Evolutionary conservation across 37 sponge, comb jelly and placozoan species (phyloP).

Genomic region (Crambe crambe): DNA sequence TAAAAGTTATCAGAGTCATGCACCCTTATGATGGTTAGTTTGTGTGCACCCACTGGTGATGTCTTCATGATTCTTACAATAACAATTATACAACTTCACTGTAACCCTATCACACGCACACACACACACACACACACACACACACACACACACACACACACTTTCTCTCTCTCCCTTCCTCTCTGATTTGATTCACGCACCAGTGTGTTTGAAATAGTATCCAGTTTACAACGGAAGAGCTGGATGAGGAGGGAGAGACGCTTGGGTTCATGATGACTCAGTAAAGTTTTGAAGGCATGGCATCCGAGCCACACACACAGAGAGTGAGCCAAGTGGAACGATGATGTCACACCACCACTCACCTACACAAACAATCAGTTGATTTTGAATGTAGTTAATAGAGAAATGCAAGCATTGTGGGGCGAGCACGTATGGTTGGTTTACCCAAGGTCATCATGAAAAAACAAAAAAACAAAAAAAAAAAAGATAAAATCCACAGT

Average conservation of each 20-base stretch:
- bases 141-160: not conserved
- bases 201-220: conserved; percentile 22
- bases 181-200: not conserved
- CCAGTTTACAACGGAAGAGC: conserved; percentile 10
- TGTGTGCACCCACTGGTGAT: not conserved
- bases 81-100: too few species aligned
- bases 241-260: not conserved
- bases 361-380: too few species aligned
- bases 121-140: not conserved
- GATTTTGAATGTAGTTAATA: too few species aligned
- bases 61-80: too few species aligned
- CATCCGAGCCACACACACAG: conserved; percentile 30
- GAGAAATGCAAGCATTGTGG: too few species aligned
- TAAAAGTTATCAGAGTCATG: too few species aligned
- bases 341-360: too few species aligned
- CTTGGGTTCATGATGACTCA: conserved; percentile 15
- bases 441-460: too few species aligned
- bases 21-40: not conserved
- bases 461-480: too few species aligned
- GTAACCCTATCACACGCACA: too few species aligned
- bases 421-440: too few species aligned
- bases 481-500: too few species aligned
- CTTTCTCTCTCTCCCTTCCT: not conserved
- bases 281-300: conserved; percentile 36
- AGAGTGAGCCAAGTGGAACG: not conserved